Percentiles rank a stretch among this genome's conserved stretches.
phyloP scores from a whole-genome alignment of 2,113 vertebrate genomes.

The Pomatorhinus ruficollis region DNA sequence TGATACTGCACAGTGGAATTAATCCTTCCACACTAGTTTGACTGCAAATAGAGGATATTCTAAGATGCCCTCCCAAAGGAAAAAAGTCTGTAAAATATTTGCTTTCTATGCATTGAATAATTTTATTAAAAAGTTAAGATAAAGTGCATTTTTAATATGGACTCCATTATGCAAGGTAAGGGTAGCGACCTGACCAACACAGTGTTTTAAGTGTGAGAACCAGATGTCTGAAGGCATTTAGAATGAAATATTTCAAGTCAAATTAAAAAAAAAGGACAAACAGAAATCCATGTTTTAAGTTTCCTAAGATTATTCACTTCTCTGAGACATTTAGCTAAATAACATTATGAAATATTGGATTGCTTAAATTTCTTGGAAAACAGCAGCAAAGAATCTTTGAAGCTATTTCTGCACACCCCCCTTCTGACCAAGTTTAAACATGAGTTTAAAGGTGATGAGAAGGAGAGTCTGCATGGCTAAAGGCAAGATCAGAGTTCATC shows the following conservation, averaged over 20 bases:
- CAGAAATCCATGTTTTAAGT: background rate
- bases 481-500: background rate
- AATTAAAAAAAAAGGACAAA: background rate
- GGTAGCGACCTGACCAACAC: background rate
- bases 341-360: background rate
- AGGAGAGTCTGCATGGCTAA: background rate
- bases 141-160: background rate
- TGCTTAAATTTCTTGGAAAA: background rate
- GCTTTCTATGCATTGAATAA: fast-evolving
- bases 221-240: background rate
- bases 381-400: background rate
- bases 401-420: background rate
- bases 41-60: background rate
- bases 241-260: background rate
- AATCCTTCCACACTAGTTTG: background rate
- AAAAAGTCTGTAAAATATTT: background rate
- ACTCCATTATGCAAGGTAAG: background rate
- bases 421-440: background rate
- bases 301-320: background rate
- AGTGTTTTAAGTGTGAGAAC: background rate
- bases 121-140: background rate
- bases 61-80: background rate
- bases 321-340: background rate
- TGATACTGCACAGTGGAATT: background rate
- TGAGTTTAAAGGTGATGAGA: background rate